Percentiles rank a stretch among this genome's conserved stretches.
Conservation (phyloP, 35 echinoderm and acorn worm species). For the Hemicentrotus pulcherrimus region DNA sequence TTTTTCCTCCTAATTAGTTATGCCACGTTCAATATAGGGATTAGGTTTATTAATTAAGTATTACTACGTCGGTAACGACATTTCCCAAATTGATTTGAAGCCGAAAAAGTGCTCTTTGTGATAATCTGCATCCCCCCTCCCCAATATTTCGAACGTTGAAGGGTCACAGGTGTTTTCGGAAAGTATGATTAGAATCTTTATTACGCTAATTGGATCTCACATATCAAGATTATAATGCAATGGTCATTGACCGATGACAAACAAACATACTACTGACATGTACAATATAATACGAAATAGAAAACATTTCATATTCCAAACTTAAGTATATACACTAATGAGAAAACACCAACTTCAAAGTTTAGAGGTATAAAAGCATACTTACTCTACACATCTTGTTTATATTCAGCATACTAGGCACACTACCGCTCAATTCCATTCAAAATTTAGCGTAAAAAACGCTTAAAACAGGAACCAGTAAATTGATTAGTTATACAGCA, state of each 20-base stretch:
- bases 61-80: not conserved
- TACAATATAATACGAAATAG: not conserved
- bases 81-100: not conserved
- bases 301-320: not conserved
- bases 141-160: too few relatives aligned
- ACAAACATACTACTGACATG: not conserved
- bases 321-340: not conserved
- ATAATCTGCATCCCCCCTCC: too few relatives aligned
- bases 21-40: too few relatives aligned
- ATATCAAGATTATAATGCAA: too few relatives aligned
- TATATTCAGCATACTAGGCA: not conserved
- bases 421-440: not conserved
- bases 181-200: too few relatives aligned
- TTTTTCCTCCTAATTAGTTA: too few relatives aligned
- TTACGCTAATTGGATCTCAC: too few relatives aligned
- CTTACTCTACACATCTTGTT: not conserved
- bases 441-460: not conserved
- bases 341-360: not conserved
- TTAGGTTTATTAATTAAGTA: too few relatives aligned
- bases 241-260: not conserved
- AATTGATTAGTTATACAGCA: not conserved
- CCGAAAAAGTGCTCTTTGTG: too few relatives aligned
- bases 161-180: too few relatives aligned
- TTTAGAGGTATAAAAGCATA: not conserved
- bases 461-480: not conserved